Base-by-base conservation (phyloP, 2,797 vertebrate species). In the Sebastes umbrosus region DNA sequence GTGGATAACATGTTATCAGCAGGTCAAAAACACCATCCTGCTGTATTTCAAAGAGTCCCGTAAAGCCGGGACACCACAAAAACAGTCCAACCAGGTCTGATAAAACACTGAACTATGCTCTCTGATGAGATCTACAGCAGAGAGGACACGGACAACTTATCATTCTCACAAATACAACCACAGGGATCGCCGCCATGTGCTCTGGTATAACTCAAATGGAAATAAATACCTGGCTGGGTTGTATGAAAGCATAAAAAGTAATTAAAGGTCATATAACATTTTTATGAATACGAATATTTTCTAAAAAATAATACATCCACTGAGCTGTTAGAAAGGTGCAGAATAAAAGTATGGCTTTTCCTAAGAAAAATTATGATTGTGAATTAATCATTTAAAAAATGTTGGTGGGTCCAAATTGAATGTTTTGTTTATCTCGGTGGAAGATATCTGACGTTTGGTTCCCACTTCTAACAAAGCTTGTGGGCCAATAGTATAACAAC, bases 151-250 rank as follows among this genome's bases (percentile, higher is more conserved):
- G 43, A 9, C 60, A 29, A 43, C 52, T 12, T 14, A 8, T 29
- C 54, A 2, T 36, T 39, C 46, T 25, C 69, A 70, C 60, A 57
- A 12, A 43, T 1, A 22, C 31, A 54, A 64, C 7, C 72, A 46
- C 24, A 55, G 64, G n/a, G 24, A 43, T 39, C 36, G 13, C 29
- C 31, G 29, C 4, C 6, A 1, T 8, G 69, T 69, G 32, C 20
- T 11, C 67, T 18, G 6, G 7, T 18, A 2, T 1, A 11, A 34
- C 16, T 5, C 22, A 5, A 2, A 0, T 2, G 24, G 4, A 27
- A 25, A 58, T 32, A 68, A 46, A 66, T 7, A 57, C 22, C 8
- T 46, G 57, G 2, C 9, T 7, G 14, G 58, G 67, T 1, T 31
- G 2, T 1, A 20, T 24, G 20, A 43, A 32, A 22, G 27, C 18